Evolutionary conservation across 1,140 invertebrate species (phyloP), one percentile per base, ranked within the genome.

Genomic region (Ooceraea biroi): DNA sequence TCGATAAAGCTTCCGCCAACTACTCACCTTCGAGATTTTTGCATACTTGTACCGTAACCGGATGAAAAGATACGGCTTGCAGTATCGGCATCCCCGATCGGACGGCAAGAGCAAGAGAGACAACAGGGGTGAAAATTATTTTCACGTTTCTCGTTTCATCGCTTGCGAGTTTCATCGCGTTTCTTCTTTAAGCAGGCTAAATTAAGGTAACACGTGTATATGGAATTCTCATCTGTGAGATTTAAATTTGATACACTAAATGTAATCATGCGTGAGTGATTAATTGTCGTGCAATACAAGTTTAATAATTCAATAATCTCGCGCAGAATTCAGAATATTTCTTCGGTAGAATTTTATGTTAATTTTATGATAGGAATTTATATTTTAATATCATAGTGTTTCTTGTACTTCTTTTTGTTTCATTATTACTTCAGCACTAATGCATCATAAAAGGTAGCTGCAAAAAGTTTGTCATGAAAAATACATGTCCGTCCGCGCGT

Each of bases 1-100:
- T 88, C 86, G 84, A 89, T 89, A 88, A 88, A 88, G 76, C 84
- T 88, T 71, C 57, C 58, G 58, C 60, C 72, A 88, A 88, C 86
- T 71, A 88, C 58, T 74, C 76, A 46, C 44, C 55, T 88, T 88
- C 65, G 71, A 88, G 87, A 88, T 88, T 88, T 88, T 82, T 69
- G 60, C 61, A 41, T 77, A 61, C 63, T 19, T 41, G 48, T 73
- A 55, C 65, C 3, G 19, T n/a, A 48, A 74, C 61, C 66, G 52
- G 44, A 55, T 61, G 41, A 57, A 58, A 66, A 84, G 19, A 48
- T 85, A 68, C 55, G 19, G 12, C 77, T 10, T 27, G 27, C 52
- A 19, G 52, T 17, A 69, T 78, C 12, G 76, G 3, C 36, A 41
- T 77, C n/a, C 11, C 66, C n/a, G 14, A 46, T 66, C 19, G 46